Percentiles rank a stretch among this genome's conserved stretches.
phyloP scores from a whole-genome alignment of 2,113 vertebrate species.

The Aldabrachelys gigantea region DNA sequence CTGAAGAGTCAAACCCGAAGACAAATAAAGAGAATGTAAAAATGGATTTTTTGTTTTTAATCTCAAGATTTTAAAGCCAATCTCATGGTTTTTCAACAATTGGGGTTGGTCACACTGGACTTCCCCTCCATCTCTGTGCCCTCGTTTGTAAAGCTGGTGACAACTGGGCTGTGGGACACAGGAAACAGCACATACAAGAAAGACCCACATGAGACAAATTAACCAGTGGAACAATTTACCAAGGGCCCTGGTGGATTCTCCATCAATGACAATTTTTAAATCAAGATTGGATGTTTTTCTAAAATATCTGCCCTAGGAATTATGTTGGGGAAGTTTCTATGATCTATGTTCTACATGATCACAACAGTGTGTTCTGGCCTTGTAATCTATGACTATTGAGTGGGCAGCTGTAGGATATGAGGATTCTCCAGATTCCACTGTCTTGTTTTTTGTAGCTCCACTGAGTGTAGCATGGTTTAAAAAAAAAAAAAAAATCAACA shows the following conservation, averaged over 20 bases:
- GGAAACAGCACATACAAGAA: not conserved
- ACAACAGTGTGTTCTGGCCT: not conserved
- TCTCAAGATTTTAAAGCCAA: not conserved
- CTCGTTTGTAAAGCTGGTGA: not conserved
- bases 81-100: not conserved
- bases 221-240: not conserved
- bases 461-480: not conserved
- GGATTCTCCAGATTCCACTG: not conserved
- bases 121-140: not conserved
- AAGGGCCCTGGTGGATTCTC: not conserved
- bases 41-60: not conserved
- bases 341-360: not conserved
- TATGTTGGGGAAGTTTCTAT: not conserved
- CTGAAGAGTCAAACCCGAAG: not conserved
- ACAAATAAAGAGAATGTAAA: not conserved
- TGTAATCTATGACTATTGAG: not conserved
- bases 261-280: not conserved
- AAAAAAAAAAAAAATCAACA: not conserved
- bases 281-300: not conserved
- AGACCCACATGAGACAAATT: not conserved
- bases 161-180: not conserved
- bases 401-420: not conserved
- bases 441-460: not conserved
- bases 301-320: not conserved
- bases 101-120: not conserved